Evolutionary conservation across 1,140 invertebrate species (phyloP).

Genomic region (Ceratoteleas bidentatus): DNA sequence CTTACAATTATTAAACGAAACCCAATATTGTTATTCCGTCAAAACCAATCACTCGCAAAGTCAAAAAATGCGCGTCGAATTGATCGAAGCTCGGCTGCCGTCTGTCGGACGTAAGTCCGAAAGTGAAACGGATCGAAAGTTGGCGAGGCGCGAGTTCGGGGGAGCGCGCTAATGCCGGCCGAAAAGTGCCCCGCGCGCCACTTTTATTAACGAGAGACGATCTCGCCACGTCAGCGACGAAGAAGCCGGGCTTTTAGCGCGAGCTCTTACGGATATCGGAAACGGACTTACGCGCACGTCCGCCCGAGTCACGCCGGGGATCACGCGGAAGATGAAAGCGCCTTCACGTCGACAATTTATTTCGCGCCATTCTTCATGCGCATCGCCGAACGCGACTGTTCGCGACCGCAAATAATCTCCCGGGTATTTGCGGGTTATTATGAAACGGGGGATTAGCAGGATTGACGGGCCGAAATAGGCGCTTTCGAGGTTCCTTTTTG

Average conservation of each 20-base stretch:
- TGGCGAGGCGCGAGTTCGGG: constrained; percentile 46
- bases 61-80: constrained; percentile 30
- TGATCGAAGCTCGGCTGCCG: constrained; percentile 45
- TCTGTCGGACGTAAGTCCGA: constrained; percentile 63
- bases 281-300: constrained; percentile 45
- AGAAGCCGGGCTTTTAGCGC: constrained; percentile 51
- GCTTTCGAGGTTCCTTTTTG: too few relatives aligned
- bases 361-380: constrained; percentile 22
- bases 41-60: not conserved
- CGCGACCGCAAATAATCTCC: constrained; percentile 12
- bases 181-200: constrained; percentile 37
- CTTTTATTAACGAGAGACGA: constrained; percentile 59
- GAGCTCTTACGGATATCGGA: constrained; percentile 53
- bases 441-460: constrained; percentile 1
- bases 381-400: not conserved
- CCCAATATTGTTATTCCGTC: too few relatives aligned
- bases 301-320: constrained; percentile 9
- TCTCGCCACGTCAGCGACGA: constrained; percentile 51
- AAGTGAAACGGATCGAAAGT: constrained; percentile 67
- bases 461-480: too few relatives aligned
- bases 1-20: too few relatives aligned
- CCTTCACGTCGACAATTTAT: constrained; percentile 40
- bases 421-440: constrained; percentile 20
- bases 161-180: constrained; percentile 40
- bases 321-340: constrained; percentile 43